These are phyloP conservation scores for Chondrilla cf. caribensis DNA, from an alignment of 37 sponge, comb jelly and placozoan species.

Conservation along the genomic window DNA sequence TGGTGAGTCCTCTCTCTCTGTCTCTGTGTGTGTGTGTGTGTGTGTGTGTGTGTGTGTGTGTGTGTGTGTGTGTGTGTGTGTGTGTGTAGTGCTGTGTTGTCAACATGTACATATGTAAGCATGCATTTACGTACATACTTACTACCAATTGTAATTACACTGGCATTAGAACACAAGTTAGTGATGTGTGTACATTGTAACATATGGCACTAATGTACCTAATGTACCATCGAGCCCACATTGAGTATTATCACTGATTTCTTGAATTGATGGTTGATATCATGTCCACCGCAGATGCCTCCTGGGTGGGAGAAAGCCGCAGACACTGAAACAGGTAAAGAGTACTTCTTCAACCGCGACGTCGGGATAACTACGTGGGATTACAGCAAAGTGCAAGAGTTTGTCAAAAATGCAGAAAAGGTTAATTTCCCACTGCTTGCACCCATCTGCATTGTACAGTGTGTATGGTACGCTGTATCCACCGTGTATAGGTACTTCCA, in stretches of 20 bases:
- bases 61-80: conserved; percentile 25
- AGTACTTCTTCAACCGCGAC: conserved; percentile 24
- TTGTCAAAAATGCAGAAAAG: neutral
- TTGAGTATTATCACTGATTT: too few species aligned
- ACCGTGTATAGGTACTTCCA: too few species aligned
- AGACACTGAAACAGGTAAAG: neutral
- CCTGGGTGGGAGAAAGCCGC: conserved; percentile 8
- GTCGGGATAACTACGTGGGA: conserved; percentile 9
- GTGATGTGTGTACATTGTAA: too few species aligned
- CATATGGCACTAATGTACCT: too few species aligned
- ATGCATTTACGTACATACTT: too few species aligned
- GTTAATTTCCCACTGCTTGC: neutral
- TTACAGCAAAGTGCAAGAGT: neutral
- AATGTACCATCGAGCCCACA: too few species aligned
- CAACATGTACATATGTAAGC: too few species aligned
- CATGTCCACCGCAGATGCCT: neutral
- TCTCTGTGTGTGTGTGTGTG: conserved; percentile 21
- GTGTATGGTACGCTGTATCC: too few species aligned
- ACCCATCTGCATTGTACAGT: too few species aligned
- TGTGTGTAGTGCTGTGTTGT: neutral
- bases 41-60: neutral
- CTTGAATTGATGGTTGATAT: too few species aligned
- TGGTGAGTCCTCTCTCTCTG: neutral
- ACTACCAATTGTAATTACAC: too few species aligned
- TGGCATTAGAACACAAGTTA: too few species aligned